Evolutionary conservation across 92 coral and sea anemone genomes (phyloP).

Genomic region (Palythoa grandis): DNA sequence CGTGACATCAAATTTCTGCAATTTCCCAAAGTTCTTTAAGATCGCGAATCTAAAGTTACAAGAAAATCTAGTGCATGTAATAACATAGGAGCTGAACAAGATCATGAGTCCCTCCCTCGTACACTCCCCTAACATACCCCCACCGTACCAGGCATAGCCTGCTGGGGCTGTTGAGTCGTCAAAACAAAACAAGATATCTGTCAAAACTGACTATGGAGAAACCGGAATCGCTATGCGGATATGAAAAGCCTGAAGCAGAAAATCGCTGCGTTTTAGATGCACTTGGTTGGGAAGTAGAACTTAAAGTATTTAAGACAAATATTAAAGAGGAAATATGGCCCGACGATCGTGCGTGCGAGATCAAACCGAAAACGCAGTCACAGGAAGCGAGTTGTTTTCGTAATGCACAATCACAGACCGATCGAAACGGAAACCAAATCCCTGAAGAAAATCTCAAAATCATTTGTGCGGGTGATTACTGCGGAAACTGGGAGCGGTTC

Average conservation of each 20-base stretch:
- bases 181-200: background rate
- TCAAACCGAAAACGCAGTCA: background rate
- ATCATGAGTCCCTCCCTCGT: too few relatives aligned
- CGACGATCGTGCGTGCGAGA: background rate
- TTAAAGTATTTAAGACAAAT: slow-evolving; percentile 52
- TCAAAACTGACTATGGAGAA: background rate
- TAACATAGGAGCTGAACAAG: too few relatives aligned
- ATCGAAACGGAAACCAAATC: background rate
- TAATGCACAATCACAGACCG: background rate
- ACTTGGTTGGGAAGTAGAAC: slow-evolving; percentile 48
- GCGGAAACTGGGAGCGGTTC: slow-evolving; percentile 64
- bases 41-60: too few relatives aligned
- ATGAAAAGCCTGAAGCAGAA: slow-evolving; percentile 56
- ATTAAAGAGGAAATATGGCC: slow-evolving; percentile 5
- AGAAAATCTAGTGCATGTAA: too few relatives aligned
- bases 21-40: too few relatives aligned
- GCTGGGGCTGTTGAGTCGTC: background rate
- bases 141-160: background rate
- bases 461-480: slow-evolving; percentile 73
- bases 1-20: too few relatives aligned
- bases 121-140: too few relatives aligned
- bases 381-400: slow-evolving; percentile 16
- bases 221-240: background rate
- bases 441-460: slow-evolving; percentile 52
- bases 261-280: slow-evolving; percentile 21